Percentiles rank a stretch among this genome's conserved stretches.
Conservation (phyloP, 1,140 invertebrate genomes). For the Ylistrum balloti region DNA sequence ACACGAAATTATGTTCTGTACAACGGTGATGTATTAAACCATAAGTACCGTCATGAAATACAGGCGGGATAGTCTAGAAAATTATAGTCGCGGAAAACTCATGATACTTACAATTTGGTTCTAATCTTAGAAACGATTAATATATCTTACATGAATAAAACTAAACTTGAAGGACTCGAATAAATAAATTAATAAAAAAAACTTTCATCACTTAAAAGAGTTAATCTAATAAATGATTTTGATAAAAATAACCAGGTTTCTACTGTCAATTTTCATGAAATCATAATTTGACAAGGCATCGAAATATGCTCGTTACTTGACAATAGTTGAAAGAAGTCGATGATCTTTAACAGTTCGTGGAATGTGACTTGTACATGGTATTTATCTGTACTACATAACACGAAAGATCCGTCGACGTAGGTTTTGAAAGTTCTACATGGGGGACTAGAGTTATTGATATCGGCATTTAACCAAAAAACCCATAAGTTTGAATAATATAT, state of each 20-base stretch:
- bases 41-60: neutral
- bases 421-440: conserved; percentile 22
- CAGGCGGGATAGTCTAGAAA: too few species aligned
- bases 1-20: neutral
- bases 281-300: neutral
- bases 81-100: too few species aligned
- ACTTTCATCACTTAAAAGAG: too few species aligned
- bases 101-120: too few species aligned
- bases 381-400: neutral
- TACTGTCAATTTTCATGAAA: too few species aligned
- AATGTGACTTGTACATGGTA: neutral
- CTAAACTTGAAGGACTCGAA: too few species aligned
- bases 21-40: neutral
- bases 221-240: too few species aligned
- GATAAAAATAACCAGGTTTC: too few species aligned
- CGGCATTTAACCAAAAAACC: neutral
- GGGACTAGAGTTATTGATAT: neutral
- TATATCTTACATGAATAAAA: too few species aligned
- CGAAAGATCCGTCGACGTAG: neutral
- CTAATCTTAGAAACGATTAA: too few species aligned
- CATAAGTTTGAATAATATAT: conserved; percentile 17
- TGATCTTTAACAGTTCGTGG: neutral
- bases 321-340: neutral
- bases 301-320: neutral
- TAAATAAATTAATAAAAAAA: too few species aligned